Conservation (phyloP, 2,888 invertebrate species). For the Halocaridina rubra region DNA sequence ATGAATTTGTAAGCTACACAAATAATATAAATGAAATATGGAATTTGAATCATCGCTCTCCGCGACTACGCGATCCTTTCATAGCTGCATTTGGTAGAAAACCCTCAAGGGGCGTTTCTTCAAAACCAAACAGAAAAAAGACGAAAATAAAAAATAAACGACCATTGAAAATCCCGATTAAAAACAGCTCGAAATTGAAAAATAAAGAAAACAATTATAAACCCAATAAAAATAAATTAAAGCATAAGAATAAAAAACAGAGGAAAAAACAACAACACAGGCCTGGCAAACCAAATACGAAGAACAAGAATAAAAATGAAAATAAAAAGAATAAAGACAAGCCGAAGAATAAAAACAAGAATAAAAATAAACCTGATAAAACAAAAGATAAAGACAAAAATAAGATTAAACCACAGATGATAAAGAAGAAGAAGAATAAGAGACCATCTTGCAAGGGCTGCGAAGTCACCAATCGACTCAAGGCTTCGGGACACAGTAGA, state of each 20-base stretch:
- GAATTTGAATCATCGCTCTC: background rate
- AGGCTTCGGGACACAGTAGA: too few relatives aligned
- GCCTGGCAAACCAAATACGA: background rate
- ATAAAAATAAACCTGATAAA: background rate
- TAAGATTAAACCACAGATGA: too few relatives aligned
- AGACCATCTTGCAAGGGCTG: too few relatives aligned
- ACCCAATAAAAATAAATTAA: too few relatives aligned
- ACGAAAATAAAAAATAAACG: too few relatives aligned
- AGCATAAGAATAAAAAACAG: background rate
- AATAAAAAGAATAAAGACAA: background rate
- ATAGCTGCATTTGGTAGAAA: background rate
- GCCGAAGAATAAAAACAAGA: background rate
- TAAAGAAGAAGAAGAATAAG: too few relatives aligned
- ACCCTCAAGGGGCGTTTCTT: too few relatives aligned
- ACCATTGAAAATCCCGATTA: too few relatives aligned
- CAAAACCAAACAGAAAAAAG: too few relatives aligned
- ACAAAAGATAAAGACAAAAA: background rate
- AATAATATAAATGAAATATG: background rate
- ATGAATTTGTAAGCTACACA: background rate
- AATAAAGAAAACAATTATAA: too few relatives aligned
- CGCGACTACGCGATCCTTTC: background rate
- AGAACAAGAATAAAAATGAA: background rate
- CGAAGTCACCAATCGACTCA: too few relatives aligned
- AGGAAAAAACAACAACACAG: background rate
- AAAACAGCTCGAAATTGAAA: too few relatives aligned